Evolutionary conservation across 1,140 invertebrate species (phyloP).

Genomic region (Anoplolepis gracilipes): DNA sequence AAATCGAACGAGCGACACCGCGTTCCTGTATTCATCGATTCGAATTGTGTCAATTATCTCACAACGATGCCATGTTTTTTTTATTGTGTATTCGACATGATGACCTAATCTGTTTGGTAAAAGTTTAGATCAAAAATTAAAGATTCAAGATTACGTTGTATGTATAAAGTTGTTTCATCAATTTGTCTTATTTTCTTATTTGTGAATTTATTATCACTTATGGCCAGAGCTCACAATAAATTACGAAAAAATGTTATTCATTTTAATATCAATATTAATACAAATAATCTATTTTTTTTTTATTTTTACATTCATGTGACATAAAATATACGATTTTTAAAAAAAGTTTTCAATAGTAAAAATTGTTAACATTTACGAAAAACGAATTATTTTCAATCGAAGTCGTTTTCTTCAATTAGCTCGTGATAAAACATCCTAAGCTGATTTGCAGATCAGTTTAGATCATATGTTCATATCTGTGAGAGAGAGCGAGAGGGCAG

Average conservation of each 20-base stretch:
- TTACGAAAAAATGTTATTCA: background rate
- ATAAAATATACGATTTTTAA: background rate
- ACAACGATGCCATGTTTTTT: conserved; percentile 48
- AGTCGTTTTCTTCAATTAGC: background rate
- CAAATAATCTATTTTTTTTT: background rate
- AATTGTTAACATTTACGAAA: background rate
- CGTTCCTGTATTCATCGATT: conserved; percentile 61
- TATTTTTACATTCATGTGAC: background rate
- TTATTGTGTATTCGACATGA: conserved; percentile 1
- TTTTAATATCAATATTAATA: background rate
- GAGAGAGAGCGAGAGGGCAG: background rate
- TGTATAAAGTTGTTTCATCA: background rate
- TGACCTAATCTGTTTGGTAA: background rate
- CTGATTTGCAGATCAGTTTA: background rate
- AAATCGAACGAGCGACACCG: conserved; percentile 61
- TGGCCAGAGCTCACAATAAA: background rate
- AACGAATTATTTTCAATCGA: background rate
- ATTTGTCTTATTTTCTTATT: background rate
- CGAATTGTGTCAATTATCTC: conserved; percentile 61
- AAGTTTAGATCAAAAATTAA: background rate
- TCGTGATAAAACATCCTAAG: background rate
- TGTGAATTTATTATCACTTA: background rate
- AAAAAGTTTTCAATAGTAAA: background rate
- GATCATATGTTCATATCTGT: background rate
- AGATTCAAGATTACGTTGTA: background rate